phyloP scores from a whole-genome alignment of 2,797 vertebrate genomes.

The Holocentrus rufus region DNA sequence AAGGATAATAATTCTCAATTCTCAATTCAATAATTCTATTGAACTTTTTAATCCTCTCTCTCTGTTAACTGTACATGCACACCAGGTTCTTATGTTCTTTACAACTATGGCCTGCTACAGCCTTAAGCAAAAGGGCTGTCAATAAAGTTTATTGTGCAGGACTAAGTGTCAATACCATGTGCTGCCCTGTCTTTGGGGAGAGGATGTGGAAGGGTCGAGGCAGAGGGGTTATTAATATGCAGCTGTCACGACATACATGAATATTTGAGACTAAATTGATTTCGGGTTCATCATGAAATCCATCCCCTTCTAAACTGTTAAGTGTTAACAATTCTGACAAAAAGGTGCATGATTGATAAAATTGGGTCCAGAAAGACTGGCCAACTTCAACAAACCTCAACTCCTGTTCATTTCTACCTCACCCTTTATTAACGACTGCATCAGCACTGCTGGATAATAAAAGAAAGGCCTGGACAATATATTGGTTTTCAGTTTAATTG shows the following conservation, averaged over 20 bases:
- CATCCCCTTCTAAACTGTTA: constrained; percentile 83
- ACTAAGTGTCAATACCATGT: constrained; percentile 57
- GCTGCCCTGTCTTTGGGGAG: constrained; percentile 38
- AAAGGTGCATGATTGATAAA: neutral
- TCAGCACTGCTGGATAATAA: neutral
- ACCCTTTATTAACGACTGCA: neutral
- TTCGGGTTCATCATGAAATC: constrained; percentile 91
- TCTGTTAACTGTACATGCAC: constrained; percentile 3
- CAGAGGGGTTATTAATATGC: constrained; percentile 88
- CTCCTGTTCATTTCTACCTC: too few relatives aligned
- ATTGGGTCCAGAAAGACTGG: constrained; percentile 6
- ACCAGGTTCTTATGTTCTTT: constrained; percentile 16
- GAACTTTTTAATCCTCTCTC: neutral
- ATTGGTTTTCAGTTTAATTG: too few relatives aligned
- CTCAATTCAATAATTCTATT: too few relatives aligned
- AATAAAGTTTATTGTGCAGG: constrained; percentile 67
- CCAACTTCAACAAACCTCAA: neutral
- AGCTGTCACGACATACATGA: constrained; percentile 86
- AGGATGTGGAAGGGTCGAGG: constrained; percentile 52
- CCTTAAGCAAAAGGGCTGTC: constrained; percentile 49
- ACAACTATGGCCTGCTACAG: constrained; percentile 21
- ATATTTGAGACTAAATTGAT: constrained; percentile 93
- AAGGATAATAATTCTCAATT: too few relatives aligned
- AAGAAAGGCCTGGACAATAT: neutral
- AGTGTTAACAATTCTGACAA: constrained; percentile 18